Base-by-base conservation (phyloP, 2,888 invertebrate genomes). In the Trissonchulus latispiculum region DNA sequence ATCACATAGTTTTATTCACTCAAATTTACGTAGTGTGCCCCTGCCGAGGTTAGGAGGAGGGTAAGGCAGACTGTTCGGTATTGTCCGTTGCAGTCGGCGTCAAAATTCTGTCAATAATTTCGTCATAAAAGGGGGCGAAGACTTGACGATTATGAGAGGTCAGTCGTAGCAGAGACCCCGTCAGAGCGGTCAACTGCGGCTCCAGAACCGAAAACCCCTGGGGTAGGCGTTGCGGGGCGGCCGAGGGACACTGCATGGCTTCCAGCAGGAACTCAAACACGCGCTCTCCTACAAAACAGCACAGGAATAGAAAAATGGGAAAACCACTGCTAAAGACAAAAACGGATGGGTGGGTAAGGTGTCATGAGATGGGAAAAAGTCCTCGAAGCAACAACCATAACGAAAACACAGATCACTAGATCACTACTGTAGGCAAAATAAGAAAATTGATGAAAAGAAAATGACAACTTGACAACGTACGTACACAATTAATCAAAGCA, bases 111-210 rank as follows among this genome's bases (percentile, higher is more conserved):
- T 33, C 48, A 23, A 69, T 8, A 36, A 91, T 89, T 70, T 90
- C 88, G 77, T 87, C 86, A 83, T 93, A 93, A 83, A 90, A 89
- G 76, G 87, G 87, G 28, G 90, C 89, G 85, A 91, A 93, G 0
- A 93, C 92, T 0, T 90, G 89, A 8, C 90, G 89, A 82, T 94
- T 94, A 84, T 93, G 91, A 76, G 90, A 89, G 18, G 92, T 90
- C 75, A 93, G 88, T 0, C 90, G 88, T 1, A 91, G 86, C 77
- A 93, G 89, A 74, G 90, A 89, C 0, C 90, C 90, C 0, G 90
- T 89, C 33, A 90, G 86, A 0, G 86, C 84, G 0, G 89, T 88
- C 61, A 92, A 83, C 82, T 93, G 93, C 69, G 86, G 86, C 73
- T 91, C 88, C 66, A 93, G 83, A 0, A 89, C 87, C 0, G 90